phyloP scores from a whole-genome alignment of 2,113 vertebrate species.

The Eublepharis macularius region DNA sequence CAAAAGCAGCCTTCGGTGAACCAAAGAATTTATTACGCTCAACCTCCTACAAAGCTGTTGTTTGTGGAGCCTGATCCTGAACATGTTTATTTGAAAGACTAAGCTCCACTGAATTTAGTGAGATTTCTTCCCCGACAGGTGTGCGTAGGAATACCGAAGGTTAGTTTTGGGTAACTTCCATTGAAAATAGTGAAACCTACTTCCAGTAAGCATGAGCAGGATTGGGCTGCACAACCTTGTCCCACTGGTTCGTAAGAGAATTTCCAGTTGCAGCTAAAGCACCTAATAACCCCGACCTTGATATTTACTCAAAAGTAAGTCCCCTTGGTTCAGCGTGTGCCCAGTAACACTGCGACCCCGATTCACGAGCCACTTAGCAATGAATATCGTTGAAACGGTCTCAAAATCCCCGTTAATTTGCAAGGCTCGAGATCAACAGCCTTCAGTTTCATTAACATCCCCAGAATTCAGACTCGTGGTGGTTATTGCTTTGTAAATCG shows the following conservation, averaged over 20 bases:
- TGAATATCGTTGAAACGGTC: too few relatives aligned
- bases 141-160: not conserved
- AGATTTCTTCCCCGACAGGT: not conserved
- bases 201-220: not conserved
- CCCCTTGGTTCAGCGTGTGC: too few relatives aligned
- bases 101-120: not conserved
- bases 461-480: too few relatives aligned
- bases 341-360: too few relatives aligned
- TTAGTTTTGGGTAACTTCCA: too few relatives aligned
- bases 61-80: not conserved
- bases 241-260: not conserved
- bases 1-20: too few relatives aligned
- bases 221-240: not conserved
- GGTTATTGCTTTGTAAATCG: too few relatives aligned
- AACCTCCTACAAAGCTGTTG: not conserved
- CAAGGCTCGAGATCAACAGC: too few relatives aligned
- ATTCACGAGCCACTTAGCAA: too few relatives aligned
- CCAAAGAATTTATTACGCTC: not conserved
- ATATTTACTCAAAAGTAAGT: not conserved
- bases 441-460: too few relatives aligned
- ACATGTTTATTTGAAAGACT: too few relatives aligned
- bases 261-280: not conserved
- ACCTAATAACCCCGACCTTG: not conserved
- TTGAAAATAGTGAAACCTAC: not conserved
- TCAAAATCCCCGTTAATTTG: too few relatives aligned